Base-by-base conservation (phyloP, 2,888 invertebrate genomes). In the Caenorhabditis parvicauda region DNA sequence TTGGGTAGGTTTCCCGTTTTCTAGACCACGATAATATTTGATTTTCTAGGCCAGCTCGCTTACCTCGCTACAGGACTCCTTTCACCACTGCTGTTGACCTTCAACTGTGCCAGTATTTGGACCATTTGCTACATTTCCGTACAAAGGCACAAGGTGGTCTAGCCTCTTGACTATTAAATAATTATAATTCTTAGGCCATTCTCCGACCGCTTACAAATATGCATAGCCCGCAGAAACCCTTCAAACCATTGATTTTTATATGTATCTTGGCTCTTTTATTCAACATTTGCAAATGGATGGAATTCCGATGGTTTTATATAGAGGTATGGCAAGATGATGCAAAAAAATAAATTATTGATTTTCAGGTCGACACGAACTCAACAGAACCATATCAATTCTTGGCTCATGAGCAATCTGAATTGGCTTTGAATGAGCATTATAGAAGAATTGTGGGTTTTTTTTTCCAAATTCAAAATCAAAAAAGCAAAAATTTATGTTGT, bases 91-190 rank as follows among this genome's bases (percentile, higher is more conserved):
- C 60, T 75, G 3, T 47, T 77, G n/a, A 65, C 79, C 2, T 70
- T 75, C 22, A 79, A 79, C 55, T 77, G 75, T 47, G 79, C 79
- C 5, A 75, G 76, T 9, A 79, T 79, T 32, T 79, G 79, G 79
- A 79, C 79, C 7, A 79, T 79, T 46, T 74, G 75, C 50, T 79
- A 75, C 53, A 79, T 79, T 38, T 72, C 76, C 2, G 67, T 79
- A 28, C 76, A 80, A 42, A 58, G 79, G 39, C 76, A 80, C 54
- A 53, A 71, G 49, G 72, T 72, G 37, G 39, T 39, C 29, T 7
- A 17, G n/a, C 39, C 2, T 32, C 35, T 12, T 32, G 9, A 12
- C n/a, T 41, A 17, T 41, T 41, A 19, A 12, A 41, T n/a, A 17
- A n/a, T 41, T 44, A 22, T 44, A 25, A 44, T 27, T 59, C 61